Base-by-base conservation (phyloP, 2,797 vertebrate genomes). In the Microchirus variegatus region DNA sequence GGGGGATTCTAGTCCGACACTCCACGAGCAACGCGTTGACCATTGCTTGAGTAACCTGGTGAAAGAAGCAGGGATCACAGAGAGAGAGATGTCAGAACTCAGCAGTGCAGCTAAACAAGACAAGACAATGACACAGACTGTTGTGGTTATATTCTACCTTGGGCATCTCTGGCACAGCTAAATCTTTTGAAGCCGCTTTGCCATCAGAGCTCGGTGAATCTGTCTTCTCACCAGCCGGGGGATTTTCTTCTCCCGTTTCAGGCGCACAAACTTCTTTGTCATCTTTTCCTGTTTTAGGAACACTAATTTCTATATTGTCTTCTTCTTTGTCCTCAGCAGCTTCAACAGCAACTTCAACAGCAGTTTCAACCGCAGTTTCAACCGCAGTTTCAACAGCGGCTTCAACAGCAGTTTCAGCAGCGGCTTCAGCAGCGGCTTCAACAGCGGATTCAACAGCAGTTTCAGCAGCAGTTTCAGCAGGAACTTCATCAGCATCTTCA, bases 41-140 rank as follows among this genome's bases (percentile, higher is more conserved):
- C 72, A 85, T 83, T 26, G 76, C 85, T 10, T 74, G 75, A 26
- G 80, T 84, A 18, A 89, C 80, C 84, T 89, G 70, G 9, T 53
- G 7, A 55, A 55, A 59, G 65, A 54, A 58, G 66, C 13, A 10
- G 2, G 19, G 4, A 60, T 14, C 4, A 62, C 45, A 52, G 59
- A 31, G 3, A 68, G 4, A 9, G 3, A 68, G 3, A 10, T 2
- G 9, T 47, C 4, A 51, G 38, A 55, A 37, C 8, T 37, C 3
- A 56, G 2, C 38, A 4, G 19, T 11, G 14, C 4, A 36, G 42
- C 42, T n/a, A 40, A 3, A 6, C 19, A 50, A 46, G 7, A 44
- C n/a, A 43, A 45, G 11, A 19, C 8, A 17, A 16, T 19, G 11
- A 15, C 1, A 31, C 38, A 46, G 6, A 42, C 12, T 42, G 13